These are phyloP conservation scores for Dipodomys stephensi DNA, from an alignment of 2,113 vertebrate genomes.

Conservation along the genomic window DNA sequence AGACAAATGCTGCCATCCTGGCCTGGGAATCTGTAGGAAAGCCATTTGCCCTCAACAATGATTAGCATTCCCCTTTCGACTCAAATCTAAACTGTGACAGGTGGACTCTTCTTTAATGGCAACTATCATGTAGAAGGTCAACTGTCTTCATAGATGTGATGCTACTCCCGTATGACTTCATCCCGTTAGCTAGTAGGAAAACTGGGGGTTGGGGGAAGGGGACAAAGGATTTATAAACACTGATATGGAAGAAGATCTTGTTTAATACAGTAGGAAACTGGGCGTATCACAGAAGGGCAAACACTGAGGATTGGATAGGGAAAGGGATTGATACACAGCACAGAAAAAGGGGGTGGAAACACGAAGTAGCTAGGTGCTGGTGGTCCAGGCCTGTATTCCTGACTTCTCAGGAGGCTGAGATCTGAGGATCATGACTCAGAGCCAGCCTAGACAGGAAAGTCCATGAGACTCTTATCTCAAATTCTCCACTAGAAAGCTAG, in stretches of 20 bases:
- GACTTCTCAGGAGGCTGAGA: too few relatives aligned
- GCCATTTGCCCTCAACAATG: neutral
- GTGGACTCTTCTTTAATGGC: neutral
- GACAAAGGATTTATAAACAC: neutral
- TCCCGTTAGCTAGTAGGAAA: neutral
- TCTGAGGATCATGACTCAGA: too few relatives aligned
- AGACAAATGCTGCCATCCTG: neutral
- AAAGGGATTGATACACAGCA: neutral
- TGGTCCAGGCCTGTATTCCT: too few relatives aligned
- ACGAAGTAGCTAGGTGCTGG: too few relatives aligned
- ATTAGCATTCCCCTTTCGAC: neutral
- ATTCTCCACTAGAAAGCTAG: too few relatives aligned
- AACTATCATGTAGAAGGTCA: neutral
- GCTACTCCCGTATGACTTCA: neutral
- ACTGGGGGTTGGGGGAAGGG: neutral
- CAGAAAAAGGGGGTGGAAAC: neutral
- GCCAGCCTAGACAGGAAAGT: too few relatives aligned
- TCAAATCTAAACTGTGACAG: neutral
- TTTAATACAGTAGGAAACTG: neutral
- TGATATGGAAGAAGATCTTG: neutral
- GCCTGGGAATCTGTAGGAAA: neutral
- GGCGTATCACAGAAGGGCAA: neutral
- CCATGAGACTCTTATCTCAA: too few relatives aligned
- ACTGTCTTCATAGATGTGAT: neutral
- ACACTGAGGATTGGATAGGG: neutral